A percentile compares a stretch with the other conserved stretches of the same genome.
Conservation (phyloP, 2,888 invertebrate genomes). For the Creontiades dilutus region DNA sequence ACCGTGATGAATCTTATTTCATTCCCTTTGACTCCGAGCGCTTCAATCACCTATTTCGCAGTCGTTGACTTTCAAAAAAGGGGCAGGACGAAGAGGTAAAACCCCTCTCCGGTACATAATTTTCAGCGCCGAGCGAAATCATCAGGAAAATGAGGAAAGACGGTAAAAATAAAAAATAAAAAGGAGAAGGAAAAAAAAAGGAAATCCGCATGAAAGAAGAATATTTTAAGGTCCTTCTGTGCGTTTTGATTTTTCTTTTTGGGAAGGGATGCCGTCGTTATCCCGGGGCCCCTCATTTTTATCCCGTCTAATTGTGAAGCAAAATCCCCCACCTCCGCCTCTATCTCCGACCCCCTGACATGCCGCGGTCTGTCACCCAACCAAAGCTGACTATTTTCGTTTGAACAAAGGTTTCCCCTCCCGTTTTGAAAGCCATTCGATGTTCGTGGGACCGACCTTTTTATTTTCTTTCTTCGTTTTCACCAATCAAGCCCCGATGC, state of each 20-base stretch:
- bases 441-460: no score
- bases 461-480: no score
- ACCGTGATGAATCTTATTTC: background rate
- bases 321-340: background rate
- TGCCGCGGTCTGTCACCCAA: no score
- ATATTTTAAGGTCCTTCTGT: background rate
- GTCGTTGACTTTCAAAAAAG: background rate
- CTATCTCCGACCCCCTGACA: no score
- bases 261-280: background rate
- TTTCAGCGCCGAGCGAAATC: background rate
- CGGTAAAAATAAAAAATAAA: no score
- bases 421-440: no score
- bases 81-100: background rate
- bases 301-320: background rate
- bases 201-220: constrained; percentile 12
- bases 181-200: background rate
- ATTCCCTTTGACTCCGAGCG: background rate
- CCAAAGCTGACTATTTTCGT: no score
- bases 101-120: background rate
- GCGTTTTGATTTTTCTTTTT: background rate
- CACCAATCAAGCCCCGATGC: no score
- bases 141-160: background rate
- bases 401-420: no score
- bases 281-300: background rate
- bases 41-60: background rate